phyloP scores from a whole-genome alignment of 2,797 vertebrate genomes.

The Pipistrellus pygmaeus region DNA sequence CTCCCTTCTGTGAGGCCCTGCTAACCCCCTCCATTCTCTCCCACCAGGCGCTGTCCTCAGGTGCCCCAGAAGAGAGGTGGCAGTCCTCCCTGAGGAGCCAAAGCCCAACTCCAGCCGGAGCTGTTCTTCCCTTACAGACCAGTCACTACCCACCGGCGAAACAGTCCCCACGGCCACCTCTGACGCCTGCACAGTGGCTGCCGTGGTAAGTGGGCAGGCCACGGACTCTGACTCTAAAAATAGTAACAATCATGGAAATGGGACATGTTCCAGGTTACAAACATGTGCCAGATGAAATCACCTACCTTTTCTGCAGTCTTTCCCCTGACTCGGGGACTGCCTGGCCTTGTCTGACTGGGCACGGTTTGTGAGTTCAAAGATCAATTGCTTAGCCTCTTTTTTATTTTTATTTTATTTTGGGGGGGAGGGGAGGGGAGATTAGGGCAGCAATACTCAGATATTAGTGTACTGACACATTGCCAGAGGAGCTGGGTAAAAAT shows the following conservation, averaged over 20 bases:
- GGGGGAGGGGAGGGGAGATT: too few species aligned
- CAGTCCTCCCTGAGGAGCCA: not conserved
- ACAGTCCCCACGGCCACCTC: not conserved
- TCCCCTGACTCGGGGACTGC: not conserved
- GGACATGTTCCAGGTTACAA: not conserved
- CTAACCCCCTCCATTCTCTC: not conserved
- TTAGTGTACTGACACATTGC: not conserved
- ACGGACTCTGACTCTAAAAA: not conserved
- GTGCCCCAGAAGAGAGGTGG: not conserved
- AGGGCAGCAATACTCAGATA: not conserved
- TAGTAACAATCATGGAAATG: not conserved
- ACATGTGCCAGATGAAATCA: not conserved
- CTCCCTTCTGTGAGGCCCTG: not conserved
- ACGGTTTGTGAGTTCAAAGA: constrained; percentile 25
- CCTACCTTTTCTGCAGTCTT: not conserved
- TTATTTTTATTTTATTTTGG: not conserved
- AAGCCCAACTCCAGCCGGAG: not conserved
- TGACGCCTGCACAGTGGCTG: not conserved
- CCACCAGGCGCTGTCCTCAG: not conserved
- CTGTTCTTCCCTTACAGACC: not conserved
- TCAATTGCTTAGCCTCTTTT: not conserved
- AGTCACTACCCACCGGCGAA: not conserved
- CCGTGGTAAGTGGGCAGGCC: not conserved
- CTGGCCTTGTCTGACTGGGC: not conserved
- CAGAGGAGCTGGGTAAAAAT: not conserved